A percentile compares a stretch with the other conserved stretches of the same genome.
Evolutionary conservation across 2,888 invertebrate genomes (phyloP).

Genomic region (Ectropis crepuscularia): DNA sequence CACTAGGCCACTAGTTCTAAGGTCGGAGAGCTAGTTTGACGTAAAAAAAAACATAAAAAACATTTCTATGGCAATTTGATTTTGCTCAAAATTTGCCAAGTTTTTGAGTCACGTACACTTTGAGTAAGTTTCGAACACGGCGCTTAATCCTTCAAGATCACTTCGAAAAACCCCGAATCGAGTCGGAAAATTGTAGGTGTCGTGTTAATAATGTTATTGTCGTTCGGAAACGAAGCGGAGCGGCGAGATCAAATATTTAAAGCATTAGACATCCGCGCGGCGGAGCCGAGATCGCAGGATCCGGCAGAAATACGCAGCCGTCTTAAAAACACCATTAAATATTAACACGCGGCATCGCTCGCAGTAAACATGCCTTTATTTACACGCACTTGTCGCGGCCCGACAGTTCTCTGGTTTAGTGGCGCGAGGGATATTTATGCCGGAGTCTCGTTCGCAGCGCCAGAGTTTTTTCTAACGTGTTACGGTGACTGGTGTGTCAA

Average conservation of each 20-base stretch:
- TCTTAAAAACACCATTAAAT: conserved; percentile 49
- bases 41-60: too few relatives aligned
- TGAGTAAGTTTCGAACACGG: too few relatives aligned
- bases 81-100: too few relatives aligned
- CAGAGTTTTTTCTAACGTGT: neutral
- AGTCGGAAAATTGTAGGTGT: neutral
- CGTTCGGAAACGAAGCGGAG: conserved; percentile 11
- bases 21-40: too few relatives aligned
- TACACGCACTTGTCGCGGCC: conserved; percentile 8
- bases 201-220: conserved; percentile 18
- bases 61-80: too few relatives aligned
- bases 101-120: too few relatives aligned
- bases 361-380: conserved; percentile 29
- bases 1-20: too few relatives aligned
- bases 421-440: neutral
- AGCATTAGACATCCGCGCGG: conserved; percentile 29
- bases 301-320: conserved; percentile 19
- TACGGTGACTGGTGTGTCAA: too few relatives aligned
- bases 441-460: neutral
- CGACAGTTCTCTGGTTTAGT: conserved; percentile 11
- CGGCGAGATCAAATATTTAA: conserved; percentile 29
- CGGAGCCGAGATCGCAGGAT: conserved; percentile 7
- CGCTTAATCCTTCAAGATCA: too few relatives aligned
- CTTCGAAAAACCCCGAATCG: neutral
- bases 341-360: conserved; percentile 41